Evolutionary conservation across 2,888 invertebrate genomes (phyloP).

Genomic region (Ormyrus pomaceus): DNA sequence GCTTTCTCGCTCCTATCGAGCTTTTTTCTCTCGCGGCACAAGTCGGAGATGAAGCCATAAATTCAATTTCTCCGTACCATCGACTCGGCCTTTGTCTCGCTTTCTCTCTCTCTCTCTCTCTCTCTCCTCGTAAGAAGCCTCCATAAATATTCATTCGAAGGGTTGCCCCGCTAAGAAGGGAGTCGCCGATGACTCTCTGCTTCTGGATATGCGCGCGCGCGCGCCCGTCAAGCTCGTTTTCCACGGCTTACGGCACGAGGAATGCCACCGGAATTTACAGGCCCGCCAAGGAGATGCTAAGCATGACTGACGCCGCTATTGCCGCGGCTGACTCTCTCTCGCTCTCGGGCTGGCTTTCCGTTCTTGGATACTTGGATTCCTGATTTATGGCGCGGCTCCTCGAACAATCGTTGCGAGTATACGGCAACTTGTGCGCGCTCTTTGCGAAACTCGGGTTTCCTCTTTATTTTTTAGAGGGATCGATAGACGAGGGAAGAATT

Average conservation of each 20-base stretch:
- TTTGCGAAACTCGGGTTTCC: background rate
- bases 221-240: background rate
- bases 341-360: too few species aligned
- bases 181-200: background rate
- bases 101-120: background rate
- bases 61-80: slow-evolving; percentile 56
- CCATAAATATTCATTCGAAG: slow-evolving; percentile 61
- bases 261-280: slow-evolving; percentile 12
- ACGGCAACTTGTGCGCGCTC: background rate
- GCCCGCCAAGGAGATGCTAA: background rate
- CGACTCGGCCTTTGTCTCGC: background rate
- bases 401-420: slow-evolving; percentile 3
- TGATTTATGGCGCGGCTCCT: slow-evolving; percentile 40
- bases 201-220: background rate
- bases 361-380: background rate
- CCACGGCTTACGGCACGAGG: background rate
- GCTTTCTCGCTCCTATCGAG: background rate
- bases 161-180: too few species aligned
- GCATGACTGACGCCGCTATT: slow-evolving; percentile 18
- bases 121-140: background rate
- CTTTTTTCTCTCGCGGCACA: slow-evolving; percentile 32
- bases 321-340: background rate
- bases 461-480: too few species aligned
- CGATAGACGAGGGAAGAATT: too few species aligned
- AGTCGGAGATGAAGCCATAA: slow-evolving; percentile 59